phyloP scores from a whole-genome alignment of 1,140 invertebrate species.

The Nomia melanderi region DNA sequence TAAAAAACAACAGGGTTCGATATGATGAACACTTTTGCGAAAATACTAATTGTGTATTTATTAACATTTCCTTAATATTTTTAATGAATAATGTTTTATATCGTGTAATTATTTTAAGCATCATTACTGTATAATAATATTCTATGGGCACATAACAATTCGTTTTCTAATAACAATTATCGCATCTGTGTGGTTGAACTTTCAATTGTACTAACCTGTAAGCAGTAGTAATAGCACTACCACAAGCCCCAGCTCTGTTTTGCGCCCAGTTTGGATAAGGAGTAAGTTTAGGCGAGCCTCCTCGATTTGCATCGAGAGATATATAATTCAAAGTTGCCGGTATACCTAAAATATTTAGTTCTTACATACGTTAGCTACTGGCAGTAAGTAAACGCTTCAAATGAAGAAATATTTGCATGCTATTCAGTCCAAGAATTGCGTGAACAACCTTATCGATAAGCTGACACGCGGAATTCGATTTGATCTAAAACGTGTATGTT shows the following conservation, averaged over 20 bases:
- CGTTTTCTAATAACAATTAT: too few relatives aligned
- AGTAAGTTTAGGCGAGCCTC: slow-evolving; percentile 86
- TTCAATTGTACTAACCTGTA: slow-evolving; percentile 79
- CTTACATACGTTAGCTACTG: not conserved
- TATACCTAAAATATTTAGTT: slow-evolving; percentile 83
- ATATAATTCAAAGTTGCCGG: slow-evolving; percentile 91
- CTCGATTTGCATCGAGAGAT: slow-evolving; percentile 83
- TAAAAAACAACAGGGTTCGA: too few relatives aligned
- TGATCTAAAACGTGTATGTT: not conserved
- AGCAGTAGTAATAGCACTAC: slow-evolving; percentile 87
- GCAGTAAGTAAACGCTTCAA: not conserved
- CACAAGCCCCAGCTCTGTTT: slow-evolving; percentile 88
- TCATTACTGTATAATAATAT: too few relatives aligned
- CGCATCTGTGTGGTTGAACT: too few relatives aligned
- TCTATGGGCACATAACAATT: too few relatives aligned
- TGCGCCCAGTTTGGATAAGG: slow-evolving; percentile 89
- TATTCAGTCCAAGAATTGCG: not conserved
- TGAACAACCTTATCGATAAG: not conserved
- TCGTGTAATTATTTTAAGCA: too few relatives aligned
- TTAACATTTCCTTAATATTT: too few relatives aligned
- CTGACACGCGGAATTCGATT: not conserved
- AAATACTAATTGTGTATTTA: too few relatives aligned
- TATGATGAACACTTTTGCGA: too few relatives aligned
- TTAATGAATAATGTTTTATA: too few relatives aligned
- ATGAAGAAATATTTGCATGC: not conserved